Evolutionary conservation across 1,140 invertebrate genomes (phyloP), one percentile per base, ranked within the genome.

Genomic region (Drosophila setifemur): DNA sequence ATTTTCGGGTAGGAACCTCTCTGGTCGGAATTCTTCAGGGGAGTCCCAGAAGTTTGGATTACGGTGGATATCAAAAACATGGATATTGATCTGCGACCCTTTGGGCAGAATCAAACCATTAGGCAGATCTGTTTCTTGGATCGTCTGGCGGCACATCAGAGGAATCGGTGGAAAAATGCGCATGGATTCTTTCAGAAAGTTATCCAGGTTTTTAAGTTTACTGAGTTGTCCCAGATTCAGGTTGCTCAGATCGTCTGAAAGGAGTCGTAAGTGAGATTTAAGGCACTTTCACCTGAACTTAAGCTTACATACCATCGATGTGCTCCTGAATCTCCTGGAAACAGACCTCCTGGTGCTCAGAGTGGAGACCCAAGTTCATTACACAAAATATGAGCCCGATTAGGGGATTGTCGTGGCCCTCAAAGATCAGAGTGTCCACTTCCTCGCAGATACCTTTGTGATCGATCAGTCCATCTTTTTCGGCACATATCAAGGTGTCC

Each of bases 351-450:
- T 96, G 95, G 29, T 92, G 86, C 35, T 94, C 91, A 4, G 90
- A 91, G 79, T 95, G 90, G 49, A 91, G 86, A 1, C 93, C 93
- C 0, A 96, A 60, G 7, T 93, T 86, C 73, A 93, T 91, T 3
- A 95, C 72, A 1, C 90, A 87, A 89, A 93, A 95, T 26, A 87
- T 91, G 5, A 95, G 75, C 4, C 83, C 91, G 40, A 93, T 91
- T 0, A 93, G 92, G 1, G 94, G 95, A n/a, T 95, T 96, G 73
- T 96, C 95, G 74, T 95, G 95, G 1, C 92, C 93, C 63, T 94
- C 95, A 91, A 96, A 96, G 92, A 96, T 94, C 72, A 96, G 96
- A 0, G 95, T 96, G 86, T 96, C 95, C 1, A 96, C 95, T 92
- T 97, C 96, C 82, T 96, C 95, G 66, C 93, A 92, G 23, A 97